Evolutionary conservation across 2,888 invertebrate species (phyloP).

Genomic region (Eulithis prunata): DNA sequence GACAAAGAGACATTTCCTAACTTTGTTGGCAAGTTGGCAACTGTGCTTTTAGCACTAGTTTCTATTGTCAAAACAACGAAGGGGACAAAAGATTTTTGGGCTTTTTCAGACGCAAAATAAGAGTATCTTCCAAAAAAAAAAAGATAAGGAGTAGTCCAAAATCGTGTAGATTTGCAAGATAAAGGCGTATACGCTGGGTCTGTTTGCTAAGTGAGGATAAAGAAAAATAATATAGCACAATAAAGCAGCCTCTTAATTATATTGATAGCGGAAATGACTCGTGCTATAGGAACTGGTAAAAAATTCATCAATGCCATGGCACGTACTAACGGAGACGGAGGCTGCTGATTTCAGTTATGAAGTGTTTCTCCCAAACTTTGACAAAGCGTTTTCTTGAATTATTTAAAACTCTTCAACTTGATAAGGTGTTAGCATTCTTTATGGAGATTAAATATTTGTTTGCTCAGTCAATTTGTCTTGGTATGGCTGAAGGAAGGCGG

Average conservation of each 20-base stretch:
- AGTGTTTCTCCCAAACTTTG: slow-evolving; percentile 18
- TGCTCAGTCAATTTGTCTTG: background rate
- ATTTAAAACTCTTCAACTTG: slow-evolving; percentile 5
- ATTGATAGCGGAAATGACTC: background rate
- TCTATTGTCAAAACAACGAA: background rate
- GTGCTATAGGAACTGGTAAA: slow-evolving; percentile 27
- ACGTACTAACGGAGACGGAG: slow-evolving; percentile 13
- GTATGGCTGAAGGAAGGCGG: background rate
- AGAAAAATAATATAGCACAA: too few relatives aligned
- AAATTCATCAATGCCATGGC: slow-evolving; percentile 32
- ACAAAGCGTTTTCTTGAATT: slow-evolving; percentile 15
- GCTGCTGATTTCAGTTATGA: slow-evolving; percentile 23
- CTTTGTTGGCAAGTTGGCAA: slow-evolving; percentile 32
- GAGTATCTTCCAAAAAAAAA: background rate
- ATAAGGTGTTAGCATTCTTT: background rate
- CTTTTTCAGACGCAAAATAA: too few relatives aligned
- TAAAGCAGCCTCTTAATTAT: too few relatives aligned
- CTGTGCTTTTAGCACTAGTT: slow-evolving; percentile 8
- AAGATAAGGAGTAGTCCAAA: background rate
- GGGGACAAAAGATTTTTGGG: too few relatives aligned
- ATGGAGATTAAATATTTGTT: slow-evolving; percentile 10
- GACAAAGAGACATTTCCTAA: slow-evolving; percentile 35
- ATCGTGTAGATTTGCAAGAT: too few relatives aligned
- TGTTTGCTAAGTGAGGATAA: too few relatives aligned
- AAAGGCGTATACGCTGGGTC: too few relatives aligned